Conservation (phyloP, 1,140 invertebrate genomes). For the Colletes latitarsis region DNA sequence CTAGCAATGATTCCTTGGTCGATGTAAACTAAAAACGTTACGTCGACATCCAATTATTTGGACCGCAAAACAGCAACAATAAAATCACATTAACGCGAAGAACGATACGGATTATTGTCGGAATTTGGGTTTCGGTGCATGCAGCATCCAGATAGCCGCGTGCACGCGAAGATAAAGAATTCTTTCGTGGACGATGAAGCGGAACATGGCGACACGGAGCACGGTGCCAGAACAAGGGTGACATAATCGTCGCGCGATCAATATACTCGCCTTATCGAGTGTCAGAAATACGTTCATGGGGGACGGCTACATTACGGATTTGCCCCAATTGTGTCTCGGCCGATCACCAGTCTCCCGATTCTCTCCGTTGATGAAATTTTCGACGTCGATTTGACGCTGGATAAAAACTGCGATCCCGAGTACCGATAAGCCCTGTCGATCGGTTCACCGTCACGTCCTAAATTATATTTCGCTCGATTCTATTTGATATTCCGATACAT, state of each 20-base stretch:
- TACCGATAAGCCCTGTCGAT: slow-evolving; percentile 26
- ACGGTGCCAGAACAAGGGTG: slow-evolving; percentile 38
- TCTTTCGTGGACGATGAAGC: slow-evolving; percentile 14
- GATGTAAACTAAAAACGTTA: too few species aligned
- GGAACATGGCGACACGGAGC: background rate
- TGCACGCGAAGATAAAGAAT: slow-evolving; percentile 11
- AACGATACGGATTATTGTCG: too few species aligned
- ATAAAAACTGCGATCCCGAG: slow-evolving; percentile 11
- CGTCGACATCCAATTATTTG: too few species aligned
- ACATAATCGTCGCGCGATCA: slow-evolving; percentile 51
- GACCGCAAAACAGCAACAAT: too few species aligned
- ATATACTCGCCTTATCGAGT: slow-evolving; percentile 44
- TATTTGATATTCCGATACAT: background rate
- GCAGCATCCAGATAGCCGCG: too few species aligned
- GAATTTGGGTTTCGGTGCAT: too few species aligned
- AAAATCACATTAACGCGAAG: too few species aligned
- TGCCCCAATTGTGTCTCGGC: slow-evolving; percentile 51
- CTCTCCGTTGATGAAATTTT: slow-evolving; percentile 32
- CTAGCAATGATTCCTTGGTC: too few species aligned
- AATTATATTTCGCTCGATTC: slow-evolving; percentile 5
- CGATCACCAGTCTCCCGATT: slow-evolving; percentile 25
- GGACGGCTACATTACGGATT: slow-evolving; percentile 31
- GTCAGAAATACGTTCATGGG: slow-evolving; percentile 35
- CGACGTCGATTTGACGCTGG: background rate
- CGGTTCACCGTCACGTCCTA: slow-evolving; percentile 6